phyloP scores from a whole-genome alignment of 2,888 invertebrate genomes.

The Eledone cirrhosa region DNA sequence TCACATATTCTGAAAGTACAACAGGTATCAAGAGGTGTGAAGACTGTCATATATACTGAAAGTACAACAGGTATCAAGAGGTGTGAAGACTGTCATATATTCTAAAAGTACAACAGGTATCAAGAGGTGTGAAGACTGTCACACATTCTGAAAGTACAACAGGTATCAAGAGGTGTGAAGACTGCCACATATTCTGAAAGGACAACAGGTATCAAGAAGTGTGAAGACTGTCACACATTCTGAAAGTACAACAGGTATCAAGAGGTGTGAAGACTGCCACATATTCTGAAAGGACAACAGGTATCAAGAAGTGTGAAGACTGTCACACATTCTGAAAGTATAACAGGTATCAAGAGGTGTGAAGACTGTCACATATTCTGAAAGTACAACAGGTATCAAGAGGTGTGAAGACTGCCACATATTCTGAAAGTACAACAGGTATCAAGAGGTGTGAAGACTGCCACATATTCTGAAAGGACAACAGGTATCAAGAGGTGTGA shows the following conservation, averaged over 20 bases:
- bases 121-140: constrained; percentile 81
- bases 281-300: constrained; percentile 67
- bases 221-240: constrained; percentile 84
- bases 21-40: constrained; percentile 70
- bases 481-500: constrained; percentile 70
- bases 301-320: constrained; percentile 71
- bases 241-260: constrained; percentile 29
- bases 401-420: constrained; percentile 84
- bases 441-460: constrained; percentile 76
- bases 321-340: constrained; percentile 77
- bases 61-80: constrained; percentile 50
- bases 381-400: neutral
- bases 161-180: constrained; percentile 73
- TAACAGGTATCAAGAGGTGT: constrained; percentile 69
- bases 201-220: neutral
- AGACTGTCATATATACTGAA: constrained; percentile 81
- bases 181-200: constrained; percentile 77
- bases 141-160: constrained; percentile 70
- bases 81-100: constrained; percentile 86
- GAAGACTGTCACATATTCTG: constrained; percentile 82
- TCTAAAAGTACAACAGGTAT: constrained; percentile 38
- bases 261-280: constrained; percentile 84
- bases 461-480: constrained; percentile 75
- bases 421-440: constrained; percentile 66
- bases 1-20: constrained; percentile 75